Evolutionary conservation across 2,797 vertebrate species (phyloP), one percentile per base, ranked within the genome.

Genomic region (Pangasius macronema): DNA sequence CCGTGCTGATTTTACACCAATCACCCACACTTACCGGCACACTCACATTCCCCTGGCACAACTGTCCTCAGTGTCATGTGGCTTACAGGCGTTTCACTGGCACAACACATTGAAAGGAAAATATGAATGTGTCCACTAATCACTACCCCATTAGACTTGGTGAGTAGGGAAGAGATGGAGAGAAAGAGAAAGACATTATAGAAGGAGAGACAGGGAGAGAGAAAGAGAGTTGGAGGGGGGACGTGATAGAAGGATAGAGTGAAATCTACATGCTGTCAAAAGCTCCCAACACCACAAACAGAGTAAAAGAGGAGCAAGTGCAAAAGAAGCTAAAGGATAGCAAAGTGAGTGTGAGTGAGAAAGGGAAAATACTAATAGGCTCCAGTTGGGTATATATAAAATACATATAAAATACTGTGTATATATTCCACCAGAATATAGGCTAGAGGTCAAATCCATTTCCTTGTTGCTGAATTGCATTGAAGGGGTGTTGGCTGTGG

Each of bases 41-140:
- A 91, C 87, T 89, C 93, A 91, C 92, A 93, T 92, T 95, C 93
- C 94, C 93, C 92, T 95, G 94, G 94, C 95, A 95, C 93, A 93
- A 94, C 90, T 92, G 93, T 94, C 93, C 93, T 89, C 86, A 93
- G 93, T 94, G 95, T 93, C 93, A 93, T 91, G 94, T 94, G 61
- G 95, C 94, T 94, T 92, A 93, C 94, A 85, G 94, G 94, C 94
- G 93, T 95, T 95, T 95, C 93, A 93, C 93, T 96, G 95, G 95
- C 95, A 95, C 86, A 87, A 94, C 93, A 94, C 92, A 93, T 95
- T 67, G 95, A 95, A 95, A 95, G 95, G 96, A 96, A 96, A 96
- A 96, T 95, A 91, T 96, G 95, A 96, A 96, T 94, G 94, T 95
- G 93, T 95, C 95, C 92, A 94, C 94, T 95, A 96, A 96, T 95